These are phyloP conservation scores for Fukomys damarensis DNA, from an alignment of 2,113 vertebrate species.

Conservation along the genomic window DNA sequence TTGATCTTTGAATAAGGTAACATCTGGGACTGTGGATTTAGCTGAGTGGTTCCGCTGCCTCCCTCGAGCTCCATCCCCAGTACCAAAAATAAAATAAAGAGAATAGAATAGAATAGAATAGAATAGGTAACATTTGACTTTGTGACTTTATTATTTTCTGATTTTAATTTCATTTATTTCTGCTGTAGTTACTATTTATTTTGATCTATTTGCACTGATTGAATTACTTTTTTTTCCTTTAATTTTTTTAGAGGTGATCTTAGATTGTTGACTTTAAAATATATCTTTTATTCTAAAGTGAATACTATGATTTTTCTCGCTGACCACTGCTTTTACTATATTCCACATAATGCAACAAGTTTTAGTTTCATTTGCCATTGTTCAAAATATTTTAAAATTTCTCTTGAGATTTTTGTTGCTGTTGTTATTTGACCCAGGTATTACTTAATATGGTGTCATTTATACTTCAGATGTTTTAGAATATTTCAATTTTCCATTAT, in stretches of 20 bases:
- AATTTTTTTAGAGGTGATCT: neutral
- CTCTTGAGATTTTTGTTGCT: neutral
- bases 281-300: neutral
- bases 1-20: neutral
- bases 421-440: neutral
- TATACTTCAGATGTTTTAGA: neutral
- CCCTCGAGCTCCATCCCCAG: too few relatives aligned
- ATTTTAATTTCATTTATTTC: neutral
- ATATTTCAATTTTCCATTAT: neutral
- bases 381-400: constrained; percentile 1
- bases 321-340: neutral
- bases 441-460: neutral
- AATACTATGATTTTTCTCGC: neutral
- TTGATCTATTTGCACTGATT: neutral
- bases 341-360: neutral
- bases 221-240: neutral
- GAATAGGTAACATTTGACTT: too few relatives aligned
- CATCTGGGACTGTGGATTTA: too few relatives aligned
- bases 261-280: constrained; percentile 28
- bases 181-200: constrained; percentile 1
- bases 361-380: neutral
- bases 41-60: too few relatives aligned
- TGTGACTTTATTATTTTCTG: constrained; percentile 1
- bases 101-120: too few relatives aligned
- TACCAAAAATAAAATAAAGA: too few relatives aligned